These are phyloP conservation scores for Varecia variegata DNA, from an alignment of 2,797 vertebrate species.

Conservation along the genomic window DNA sequence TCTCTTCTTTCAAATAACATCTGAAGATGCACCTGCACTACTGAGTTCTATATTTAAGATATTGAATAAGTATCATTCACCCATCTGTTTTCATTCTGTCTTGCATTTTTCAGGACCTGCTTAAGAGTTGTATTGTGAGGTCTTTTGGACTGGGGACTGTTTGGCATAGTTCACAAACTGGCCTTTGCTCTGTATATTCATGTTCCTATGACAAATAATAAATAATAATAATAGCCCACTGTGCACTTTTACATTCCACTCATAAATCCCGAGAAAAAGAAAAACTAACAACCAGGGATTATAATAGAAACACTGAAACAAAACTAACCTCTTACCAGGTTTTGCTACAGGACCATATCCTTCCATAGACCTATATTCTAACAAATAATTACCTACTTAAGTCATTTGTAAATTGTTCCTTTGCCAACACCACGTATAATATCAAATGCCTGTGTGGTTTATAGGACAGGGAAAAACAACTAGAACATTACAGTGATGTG, in stretches of 20 bases:
- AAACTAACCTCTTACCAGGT: constrained; percentile 16
- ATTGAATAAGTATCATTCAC: constrained; percentile 77
- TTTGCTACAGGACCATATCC: constrained; percentile 53
- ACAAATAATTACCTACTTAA: constrained; percentile 69
- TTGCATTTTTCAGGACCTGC: constrained; percentile 68
- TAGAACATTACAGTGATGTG: constrained; percentile 52
- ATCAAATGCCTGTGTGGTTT: constrained; percentile 61
- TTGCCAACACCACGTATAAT: constrained; percentile 61
- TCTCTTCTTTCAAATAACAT: constrained; percentile 81
- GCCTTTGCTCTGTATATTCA: constrained; percentile 49
- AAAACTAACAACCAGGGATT: constrained; percentile 59
- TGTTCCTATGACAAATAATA: constrained; percentile 67
- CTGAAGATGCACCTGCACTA: constrained; percentile 79
- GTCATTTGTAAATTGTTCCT: constrained; percentile 67
- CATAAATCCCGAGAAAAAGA: constrained; percentile 52
- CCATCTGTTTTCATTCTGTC: constrained; percentile 80
- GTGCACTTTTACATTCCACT: constrained; percentile 49
- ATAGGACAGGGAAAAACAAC: constrained; percentile 59
- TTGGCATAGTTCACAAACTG: constrained; percentile 56
- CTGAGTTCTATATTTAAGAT: constrained; percentile 79
- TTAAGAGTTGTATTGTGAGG: constrained; percentile 54
- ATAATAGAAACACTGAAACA: constrained; percentile 58
- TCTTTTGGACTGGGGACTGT: constrained; percentile 39
- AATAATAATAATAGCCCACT: constrained; percentile 62
- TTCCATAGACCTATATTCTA: constrained; percentile 52